phyloP scores from a whole-genome alignment of 2,888 invertebrate genomes.

The Raillietiella orientalis region DNA sequence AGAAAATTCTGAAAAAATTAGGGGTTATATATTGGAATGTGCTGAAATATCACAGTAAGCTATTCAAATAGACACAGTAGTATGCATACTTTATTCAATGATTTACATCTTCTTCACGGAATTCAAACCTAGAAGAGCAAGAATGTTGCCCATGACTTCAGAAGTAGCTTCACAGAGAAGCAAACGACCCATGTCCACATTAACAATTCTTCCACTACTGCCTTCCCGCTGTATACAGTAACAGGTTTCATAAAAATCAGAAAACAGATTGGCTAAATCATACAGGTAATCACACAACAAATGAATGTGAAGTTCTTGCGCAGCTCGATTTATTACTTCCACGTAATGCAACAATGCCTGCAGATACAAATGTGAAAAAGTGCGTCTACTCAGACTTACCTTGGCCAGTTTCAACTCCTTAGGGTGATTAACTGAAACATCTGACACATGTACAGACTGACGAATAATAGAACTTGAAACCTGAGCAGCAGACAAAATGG shows the following conservation, averaged over 20 bases:
- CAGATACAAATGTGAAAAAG: slow-evolving; percentile 4
- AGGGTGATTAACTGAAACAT: slow-evolving; percentile 42
- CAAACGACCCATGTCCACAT: slow-evolving; percentile 53
- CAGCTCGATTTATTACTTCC: slow-evolving; percentile 46
- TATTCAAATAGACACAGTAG: too few relatives aligned
- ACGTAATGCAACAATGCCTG: slow-evolving; percentile 42
- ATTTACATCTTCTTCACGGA: slow-evolving; percentile 75
- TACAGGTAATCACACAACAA: slow-evolving; percentile 79
- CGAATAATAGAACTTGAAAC: slow-evolving; percentile 24
- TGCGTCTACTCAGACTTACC: slow-evolving; percentile 10
- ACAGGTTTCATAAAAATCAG: slow-evolving; percentile 90
- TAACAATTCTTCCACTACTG: slow-evolving; percentile 36
- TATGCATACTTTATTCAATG: too few relatives aligned
- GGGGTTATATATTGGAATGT: too few relatives aligned
- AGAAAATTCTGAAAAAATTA: too few relatives aligned
- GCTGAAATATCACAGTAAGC: too few relatives aligned
- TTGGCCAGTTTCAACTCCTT: slow-evolving; percentile 86
- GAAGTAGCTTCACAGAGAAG: slow-evolving; percentile 78
- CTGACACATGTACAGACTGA: slow-evolving; percentile 22
- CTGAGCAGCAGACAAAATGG: slow-evolving; percentile 47
- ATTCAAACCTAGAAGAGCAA: slow-evolving; percentile 62
- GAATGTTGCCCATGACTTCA: slow-evolving; percentile 47
- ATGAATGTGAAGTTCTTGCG: slow-evolving; percentile 50
- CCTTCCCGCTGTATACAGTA: slow-evolving; percentile 80
- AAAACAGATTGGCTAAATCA: slow-evolving; percentile 49